Evolutionary conservation across 2,113 vertebrate species (phyloP), one percentile per base, ranked within the genome.

Genomic region (Puntigrus tetrazona): DNA sequence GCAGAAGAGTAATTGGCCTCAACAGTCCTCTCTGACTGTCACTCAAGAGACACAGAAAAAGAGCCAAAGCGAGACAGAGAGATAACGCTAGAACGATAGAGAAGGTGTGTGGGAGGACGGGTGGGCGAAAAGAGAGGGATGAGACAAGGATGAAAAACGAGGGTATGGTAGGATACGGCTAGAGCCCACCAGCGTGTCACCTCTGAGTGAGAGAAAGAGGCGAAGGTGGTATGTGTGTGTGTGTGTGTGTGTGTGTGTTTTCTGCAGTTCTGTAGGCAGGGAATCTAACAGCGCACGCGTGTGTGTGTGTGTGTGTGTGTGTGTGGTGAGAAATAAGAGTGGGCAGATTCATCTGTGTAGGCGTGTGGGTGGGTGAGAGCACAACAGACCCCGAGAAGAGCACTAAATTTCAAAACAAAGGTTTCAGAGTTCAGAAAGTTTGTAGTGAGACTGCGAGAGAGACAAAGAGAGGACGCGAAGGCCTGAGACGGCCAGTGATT

Each of bases 71-170:
- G 20, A 73, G 81, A 61, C 59, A 47, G 78, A 65, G 38, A 31
- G 27, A 87, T 43, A 75, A 50, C 38, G 8, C 57, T 65, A 65
- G 78, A 61, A 43, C 14, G 74, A 43, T 20, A 69, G 31, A 76
- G 92, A 92, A 88, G 85, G 74, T 13, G 89, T 86, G 93, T 95
- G 91, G 94, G 93, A 91, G 92, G 88, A 85, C 74, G 90, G 74
- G 87, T 93, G 87, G 93, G 92, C 86, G 88, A 91, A 89, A 89
- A 76, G 57, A 87, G 81, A 87, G 88, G 74, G 84, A 88, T 89
- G 90, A 90, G 88, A 92, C 91, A 93, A 92, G 89, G 91, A 91
- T 79, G 72, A 88, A 85, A 88, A 79, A 85, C 72, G 75, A 88
- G 86, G 85, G 88, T 88, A 89, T 65, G 84, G 86, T 85, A 89